Conservation (phyloP, 1,140 invertebrate genomes). For the Panagrolaimus sp. region DNA sequence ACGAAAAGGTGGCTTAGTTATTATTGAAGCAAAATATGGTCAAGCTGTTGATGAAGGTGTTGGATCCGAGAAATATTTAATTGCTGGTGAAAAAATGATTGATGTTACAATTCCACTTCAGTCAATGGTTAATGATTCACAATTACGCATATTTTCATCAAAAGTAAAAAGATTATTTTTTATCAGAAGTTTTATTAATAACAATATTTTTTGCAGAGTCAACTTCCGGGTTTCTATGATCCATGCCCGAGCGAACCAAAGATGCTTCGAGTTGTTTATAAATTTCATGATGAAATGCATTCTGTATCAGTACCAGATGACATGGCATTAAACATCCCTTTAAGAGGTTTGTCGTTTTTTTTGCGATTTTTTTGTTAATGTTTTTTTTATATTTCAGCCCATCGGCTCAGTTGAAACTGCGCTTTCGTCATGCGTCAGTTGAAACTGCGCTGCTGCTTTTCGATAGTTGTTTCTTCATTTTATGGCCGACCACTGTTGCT, state of each 20-base stretch:
- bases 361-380: slow-evolving; percentile 15
- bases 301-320: slow-evolving; percentile 74
- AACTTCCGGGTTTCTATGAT: slow-evolving; percentile 92
- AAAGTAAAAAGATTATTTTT: slow-evolving; percentile 67
- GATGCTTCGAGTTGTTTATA: slow-evolving; percentile 76
- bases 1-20: slow-evolving; percentile 73
- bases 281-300: slow-evolving; percentile 72
- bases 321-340: slow-evolving; percentile 72
- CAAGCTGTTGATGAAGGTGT: slow-evolving; percentile 52
- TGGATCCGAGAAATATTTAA: slow-evolving; percentile 37
- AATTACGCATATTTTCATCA: slow-evolving; percentile 73
- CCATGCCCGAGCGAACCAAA: slow-evolving; percentile 89
- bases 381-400: slow-evolving; percentile 29
- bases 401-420: slow-evolving; percentile 2
- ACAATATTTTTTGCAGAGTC: slow-evolving; percentile 68
- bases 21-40: slow-evolving; percentile 73
- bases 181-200: neutral
- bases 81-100: slow-evolving; percentile 66
- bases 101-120: slow-evolving; percentile 88
- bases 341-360: slow-evolving; percentile 51
- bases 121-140: slow-evolving; percentile 83
- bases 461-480: too few species aligned
- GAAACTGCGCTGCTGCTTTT: too few species aligned
- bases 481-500: too few species aligned
- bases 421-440: neutral